Conservation (phyloP, 2,797 vertebrate species). For the Silurus lanzhouensis region DNA sequence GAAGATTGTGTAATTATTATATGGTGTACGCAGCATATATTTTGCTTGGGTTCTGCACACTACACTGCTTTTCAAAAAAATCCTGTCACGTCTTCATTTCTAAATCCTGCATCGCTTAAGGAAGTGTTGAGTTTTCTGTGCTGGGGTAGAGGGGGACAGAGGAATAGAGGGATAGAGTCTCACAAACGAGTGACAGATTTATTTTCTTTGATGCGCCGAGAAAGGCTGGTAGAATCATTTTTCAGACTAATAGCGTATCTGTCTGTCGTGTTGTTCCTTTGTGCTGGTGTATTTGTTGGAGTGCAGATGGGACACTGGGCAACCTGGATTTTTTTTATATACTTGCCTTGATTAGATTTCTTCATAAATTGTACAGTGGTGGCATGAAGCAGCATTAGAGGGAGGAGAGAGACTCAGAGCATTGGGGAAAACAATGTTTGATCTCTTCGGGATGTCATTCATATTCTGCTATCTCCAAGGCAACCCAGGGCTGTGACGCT, state of each 20-base stretch:
- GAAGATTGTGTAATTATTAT: background rate
- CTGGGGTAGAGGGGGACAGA: background rate
- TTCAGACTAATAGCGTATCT: background rate
- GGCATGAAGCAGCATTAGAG: background rate
- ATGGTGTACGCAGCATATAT: too few relatives aligned
- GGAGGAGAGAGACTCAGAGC: background rate
- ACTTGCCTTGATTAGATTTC: slow-evolving; percentile 27
- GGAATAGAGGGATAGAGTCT: too few relatives aligned
- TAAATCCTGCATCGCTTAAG: background rate
- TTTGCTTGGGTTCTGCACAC: background rate
- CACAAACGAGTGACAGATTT: background rate
- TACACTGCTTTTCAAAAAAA: background rate
- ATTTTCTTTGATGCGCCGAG: background rate
- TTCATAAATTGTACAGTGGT: slow-evolving; percentile 24
- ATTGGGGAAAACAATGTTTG: slow-evolving; percentile 31
- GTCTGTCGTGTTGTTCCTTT: slow-evolving; percentile 11
- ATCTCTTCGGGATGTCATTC: slow-evolving; percentile 34
- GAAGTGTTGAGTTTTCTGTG: background rate
- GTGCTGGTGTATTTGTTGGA: slow-evolving; percentile 11
- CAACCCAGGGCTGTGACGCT: slow-evolving; percentile 31
- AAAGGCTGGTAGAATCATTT: background rate
- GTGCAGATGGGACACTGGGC: background rate
- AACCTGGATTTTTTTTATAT: background rate
- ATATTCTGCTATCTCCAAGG: slow-evolving; percentile 39
- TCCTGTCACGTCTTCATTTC: background rate